These are phyloP conservation scores for Ophioninae sp. DNA, from an alignment of 2,888 invertebrate species.

Conservation along the genomic window DNA sequence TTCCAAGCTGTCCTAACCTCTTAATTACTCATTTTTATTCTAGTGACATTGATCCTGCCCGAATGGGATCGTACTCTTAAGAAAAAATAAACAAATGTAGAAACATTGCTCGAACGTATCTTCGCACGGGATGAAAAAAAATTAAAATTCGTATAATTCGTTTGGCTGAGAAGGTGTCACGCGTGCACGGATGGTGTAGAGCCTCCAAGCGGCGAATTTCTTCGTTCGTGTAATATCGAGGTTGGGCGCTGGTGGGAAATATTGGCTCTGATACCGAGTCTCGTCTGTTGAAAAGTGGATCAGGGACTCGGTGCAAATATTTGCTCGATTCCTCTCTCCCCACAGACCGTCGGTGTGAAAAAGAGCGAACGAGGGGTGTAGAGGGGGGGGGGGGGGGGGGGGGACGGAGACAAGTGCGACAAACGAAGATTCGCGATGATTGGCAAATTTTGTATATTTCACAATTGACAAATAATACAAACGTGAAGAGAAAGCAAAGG, in stretches of 20 bases:
- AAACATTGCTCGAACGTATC: background rate
- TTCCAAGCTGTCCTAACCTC: too few species aligned
- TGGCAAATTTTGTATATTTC: slow-evolving; percentile 27
- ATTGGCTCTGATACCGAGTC: slow-evolving; percentile 40
- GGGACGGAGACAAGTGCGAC: slow-evolving; percentile 10
- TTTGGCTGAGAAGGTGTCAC: too few species aligned
- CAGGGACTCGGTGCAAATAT: slow-evolving; percentile 62
- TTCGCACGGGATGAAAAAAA: background rate
- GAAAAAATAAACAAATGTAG: too few species aligned
- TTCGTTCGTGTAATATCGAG: slow-evolving; percentile 10
- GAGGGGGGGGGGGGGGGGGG: slow-evolving; percentile 20
- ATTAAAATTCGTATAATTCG: background rate
- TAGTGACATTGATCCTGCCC: too few species aligned
- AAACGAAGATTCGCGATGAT: slow-evolving; percentile 26
- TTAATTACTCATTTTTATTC: too few species aligned
- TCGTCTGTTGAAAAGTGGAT: slow-evolving; percentile 48
- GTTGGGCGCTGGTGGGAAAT: slow-evolving; percentile 21
- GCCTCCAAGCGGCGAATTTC: background rate
- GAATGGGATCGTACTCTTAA: too few species aligned
- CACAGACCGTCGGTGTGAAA: slow-evolving; percentile 32
- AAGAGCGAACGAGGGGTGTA: slow-evolving; percentile 20
- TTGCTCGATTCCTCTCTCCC: slow-evolving; percentile 62
- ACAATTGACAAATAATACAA: slow-evolving; percentile 22
- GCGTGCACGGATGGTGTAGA: background rate
- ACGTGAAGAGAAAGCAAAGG: background rate